phyloP scores from a whole-genome alignment of 2,888 invertebrate genomes.

The Crematogaster levior region DNA sequence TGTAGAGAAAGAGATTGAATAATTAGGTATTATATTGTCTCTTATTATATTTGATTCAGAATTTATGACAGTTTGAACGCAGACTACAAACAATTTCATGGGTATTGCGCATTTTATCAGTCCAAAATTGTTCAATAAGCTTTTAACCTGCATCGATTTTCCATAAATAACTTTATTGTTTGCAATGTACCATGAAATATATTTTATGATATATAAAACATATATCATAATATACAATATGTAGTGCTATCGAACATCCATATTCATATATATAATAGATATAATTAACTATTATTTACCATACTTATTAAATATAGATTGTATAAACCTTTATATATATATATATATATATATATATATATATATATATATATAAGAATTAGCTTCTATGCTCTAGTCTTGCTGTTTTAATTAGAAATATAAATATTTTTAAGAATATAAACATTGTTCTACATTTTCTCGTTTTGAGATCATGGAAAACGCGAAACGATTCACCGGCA shows the following conservation, averaged over 20 bases:
- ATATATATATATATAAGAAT: neutral
- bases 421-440: neutral
- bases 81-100: neutral
- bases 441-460: constrained; percentile 26
- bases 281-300: neutral
- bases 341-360: no score
- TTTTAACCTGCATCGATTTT: neutral
- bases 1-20: neutral
- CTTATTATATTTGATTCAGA: neutral
- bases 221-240: no score
- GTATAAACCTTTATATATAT: no score
- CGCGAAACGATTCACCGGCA: constrained; percentile 39
- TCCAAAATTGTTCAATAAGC: neutral
- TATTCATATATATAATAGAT: neutral
- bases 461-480: constrained; percentile 41
- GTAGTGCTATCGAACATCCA: neutral
- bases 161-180: neutral
- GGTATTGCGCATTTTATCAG: neutral
- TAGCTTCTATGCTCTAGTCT: neutral
- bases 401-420: neutral
- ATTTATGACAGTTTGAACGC: neutral
- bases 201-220: neutral
- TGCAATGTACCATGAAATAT: neutral
- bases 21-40: neutral
- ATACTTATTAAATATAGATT: neutral